phyloP scores from a whole-genome alignment of 2,113 vertebrate genomes.

The Euleptes europaea region DNA sequence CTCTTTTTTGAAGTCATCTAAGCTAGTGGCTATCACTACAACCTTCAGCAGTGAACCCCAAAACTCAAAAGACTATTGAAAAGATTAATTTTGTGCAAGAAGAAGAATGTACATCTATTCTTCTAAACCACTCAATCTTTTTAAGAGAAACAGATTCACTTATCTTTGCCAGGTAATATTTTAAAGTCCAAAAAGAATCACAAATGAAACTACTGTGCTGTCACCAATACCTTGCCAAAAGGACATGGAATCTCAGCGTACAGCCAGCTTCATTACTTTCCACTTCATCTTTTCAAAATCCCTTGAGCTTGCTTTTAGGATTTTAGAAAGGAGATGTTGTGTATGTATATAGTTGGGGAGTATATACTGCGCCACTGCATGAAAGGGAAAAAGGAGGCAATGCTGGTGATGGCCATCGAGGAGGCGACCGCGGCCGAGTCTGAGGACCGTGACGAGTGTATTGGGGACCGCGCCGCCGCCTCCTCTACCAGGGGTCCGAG shows the following conservation, averaged over 20 bases:
- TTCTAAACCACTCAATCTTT: fast-evolving
- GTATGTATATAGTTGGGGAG: too few species aligned
- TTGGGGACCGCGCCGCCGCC: too few species aligned
- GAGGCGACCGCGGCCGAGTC: too few species aligned
- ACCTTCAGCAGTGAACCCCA: not conserved
- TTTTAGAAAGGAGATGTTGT: not conserved
- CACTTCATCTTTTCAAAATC: not conserved
- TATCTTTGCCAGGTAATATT: not conserved
- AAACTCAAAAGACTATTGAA: not conserved
- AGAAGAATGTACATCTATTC: not conserved
- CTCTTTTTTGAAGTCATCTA: not conserved
- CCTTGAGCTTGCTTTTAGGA: not conserved
- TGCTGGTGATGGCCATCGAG: too few species aligned
- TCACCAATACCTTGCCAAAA: fast-evolving
- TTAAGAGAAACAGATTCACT: not conserved
- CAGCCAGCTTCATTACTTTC: not conserved
- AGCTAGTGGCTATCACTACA: not conserved
- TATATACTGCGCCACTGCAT: too few species aligned
- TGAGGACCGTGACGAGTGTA: too few species aligned
- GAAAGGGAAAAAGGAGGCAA: too few species aligned
- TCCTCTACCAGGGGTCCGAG: too few species aligned
- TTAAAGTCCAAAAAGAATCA: not conserved
- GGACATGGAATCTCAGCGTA: fast-evolving
- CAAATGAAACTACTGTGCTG: not conserved
- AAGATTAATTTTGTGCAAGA: not conserved